Percentiles rank a stretch among this genome's conserved stretches.
phyloP scores from a whole-genome alignment of 2,888 invertebrate species.

The Trypoxylon attenuatum region DNA sequence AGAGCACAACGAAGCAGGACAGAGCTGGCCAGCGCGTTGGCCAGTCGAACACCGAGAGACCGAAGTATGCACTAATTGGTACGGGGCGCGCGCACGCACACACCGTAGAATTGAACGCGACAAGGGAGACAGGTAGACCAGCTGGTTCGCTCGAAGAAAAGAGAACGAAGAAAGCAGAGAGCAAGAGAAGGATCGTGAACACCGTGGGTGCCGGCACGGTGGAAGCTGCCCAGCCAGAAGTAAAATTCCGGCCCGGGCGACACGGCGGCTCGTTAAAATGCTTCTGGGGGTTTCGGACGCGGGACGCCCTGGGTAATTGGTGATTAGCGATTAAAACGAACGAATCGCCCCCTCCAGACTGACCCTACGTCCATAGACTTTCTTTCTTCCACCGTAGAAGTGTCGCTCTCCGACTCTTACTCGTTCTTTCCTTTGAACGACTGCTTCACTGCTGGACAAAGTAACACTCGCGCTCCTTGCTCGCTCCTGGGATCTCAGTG shows the following conservation, averaged over 20 bases:
- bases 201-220: constrained; percentile 22
- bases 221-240: constrained; percentile 56
- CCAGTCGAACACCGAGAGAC: constrained; percentile 60
- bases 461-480: too few species aligned
- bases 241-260: constrained; percentile 72
- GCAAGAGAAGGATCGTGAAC: constrained; percentile 41
- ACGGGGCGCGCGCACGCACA: constrained; percentile 61
- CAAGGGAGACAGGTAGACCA: constrained; percentile 36
- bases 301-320: constrained; percentile 73
- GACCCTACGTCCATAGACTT: background rate
- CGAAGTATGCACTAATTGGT: constrained; percentile 74
- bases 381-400: constrained; percentile 1
- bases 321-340: constrained; percentile 75
- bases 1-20: too few species aligned
- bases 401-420: too few species aligned
- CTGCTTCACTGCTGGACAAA: constrained; percentile 4
- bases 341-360: constrained; percentile 41
- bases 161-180: constrained; percentile 13
- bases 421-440: constrained; percentile 8
- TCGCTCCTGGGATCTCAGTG: background rate
- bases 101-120: constrained; percentile 28
- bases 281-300: constrained; percentile 73
- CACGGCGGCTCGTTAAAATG: constrained; percentile 75
- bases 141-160: constrained; percentile 14
- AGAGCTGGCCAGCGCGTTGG: too few species aligned